These are phyloP conservation scores for Myzus persicae DNA, from an alignment of 1,140 invertebrate genomes.

Conservation along the genomic window DNA sequence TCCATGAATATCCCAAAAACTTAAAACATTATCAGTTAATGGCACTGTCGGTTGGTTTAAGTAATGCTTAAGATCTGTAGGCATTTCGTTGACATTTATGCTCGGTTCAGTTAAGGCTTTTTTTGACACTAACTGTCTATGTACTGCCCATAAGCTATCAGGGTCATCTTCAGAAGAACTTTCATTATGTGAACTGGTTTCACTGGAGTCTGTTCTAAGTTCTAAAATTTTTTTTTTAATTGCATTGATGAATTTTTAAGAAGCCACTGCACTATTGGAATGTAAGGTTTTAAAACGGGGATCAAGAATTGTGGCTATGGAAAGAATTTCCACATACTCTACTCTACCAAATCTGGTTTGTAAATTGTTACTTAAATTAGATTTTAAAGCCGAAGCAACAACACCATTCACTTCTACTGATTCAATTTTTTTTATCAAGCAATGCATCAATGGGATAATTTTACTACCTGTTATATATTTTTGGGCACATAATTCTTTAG, in stretches of 20 bases:
- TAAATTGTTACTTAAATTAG: not conserved
- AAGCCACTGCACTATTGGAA: not conserved
- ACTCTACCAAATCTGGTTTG: not conserved
- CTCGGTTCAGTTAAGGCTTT: not conserved
- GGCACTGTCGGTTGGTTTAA: not conserved
- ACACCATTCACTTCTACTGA: not conserved
- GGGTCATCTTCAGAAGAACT: not conserved
- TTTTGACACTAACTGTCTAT: not conserved
- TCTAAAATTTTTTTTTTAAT: conserved; percentile 10
- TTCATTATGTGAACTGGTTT: not conserved
- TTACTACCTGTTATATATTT: not conserved
- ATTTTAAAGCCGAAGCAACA: not conserved
- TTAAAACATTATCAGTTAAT: not conserved
- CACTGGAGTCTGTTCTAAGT: not conserved
- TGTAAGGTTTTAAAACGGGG: not conserved
- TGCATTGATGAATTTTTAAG: not conserved
- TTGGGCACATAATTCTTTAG: not conserved
- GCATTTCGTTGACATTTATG: not conserved
- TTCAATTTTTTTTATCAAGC: not conserved
- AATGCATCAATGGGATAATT: not conserved
- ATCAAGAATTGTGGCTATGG: not conserved
- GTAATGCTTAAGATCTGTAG: not conserved
- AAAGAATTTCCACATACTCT: not conserved
- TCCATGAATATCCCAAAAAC: not conserved
- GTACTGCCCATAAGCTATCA: not conserved